Evolutionary conservation across 2,797 vertebrate species (phyloP), one percentile per base, ranked within the genome.

Genomic region (Myotis pilosus): DNA sequence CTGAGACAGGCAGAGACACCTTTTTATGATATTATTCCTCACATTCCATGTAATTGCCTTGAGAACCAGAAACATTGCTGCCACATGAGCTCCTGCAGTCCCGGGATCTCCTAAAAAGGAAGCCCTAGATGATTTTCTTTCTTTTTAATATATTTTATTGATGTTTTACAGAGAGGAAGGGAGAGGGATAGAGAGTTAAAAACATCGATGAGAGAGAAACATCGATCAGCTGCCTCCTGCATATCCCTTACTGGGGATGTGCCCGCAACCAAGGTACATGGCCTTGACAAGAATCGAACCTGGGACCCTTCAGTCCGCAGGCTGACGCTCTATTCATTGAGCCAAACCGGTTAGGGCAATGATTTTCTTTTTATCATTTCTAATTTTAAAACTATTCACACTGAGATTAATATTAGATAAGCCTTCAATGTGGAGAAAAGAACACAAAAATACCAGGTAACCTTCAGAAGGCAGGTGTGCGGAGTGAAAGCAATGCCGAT

Each of bases 311-410:
- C 2, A 36, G 36, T 36, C 36, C 36, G 36, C 36, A 36, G 36
- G 36, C 36, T 36, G 36, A 36, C 36, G 36, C 36, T 36, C 36
- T 36, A 36, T 36, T 36, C 2, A 36, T 36, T 36, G 36, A 36
- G 36, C 36, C 36, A 36, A 36, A 36, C 36, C 36, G 36, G 36
- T 36, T 36, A 36, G 36, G 36, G 36, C 36, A 9, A 7, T 44
- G 3, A 22, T 19, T 85, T 94, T 83, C 69, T n/a, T 33, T 69
- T 66, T 38, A 91, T 62, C 30, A 22, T 47, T 71, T 92, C 17
- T 93, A 74, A 69, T 55, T 83, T 23, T 68, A 38, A 69, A 85
- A 78, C 20, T 78, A 55, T n/a, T 84, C 55, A 81, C 25, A 13
- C n/a, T 11, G 60, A 87, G 11, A n/a, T 60, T 53, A 74, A 38